Evolutionary conservation across 2,797 vertebrate species (phyloP), one percentile per base, ranked within the genome.

Genomic region (Diplodus sargus): DNA sequence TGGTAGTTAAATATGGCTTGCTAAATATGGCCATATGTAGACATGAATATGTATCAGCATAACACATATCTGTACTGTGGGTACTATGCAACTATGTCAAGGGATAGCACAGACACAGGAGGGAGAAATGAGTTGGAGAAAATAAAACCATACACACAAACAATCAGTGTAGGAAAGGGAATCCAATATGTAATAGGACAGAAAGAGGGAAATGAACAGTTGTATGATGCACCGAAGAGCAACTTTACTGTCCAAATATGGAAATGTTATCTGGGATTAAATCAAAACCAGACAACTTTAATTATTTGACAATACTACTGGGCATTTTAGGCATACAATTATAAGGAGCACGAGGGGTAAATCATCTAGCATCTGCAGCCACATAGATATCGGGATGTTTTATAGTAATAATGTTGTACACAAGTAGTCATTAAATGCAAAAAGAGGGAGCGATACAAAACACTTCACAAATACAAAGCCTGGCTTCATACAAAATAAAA

Each of bases 11-110:
- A 74, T 69, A 43, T 67, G 34, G 13, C 43, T 74, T 6, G 51
- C 53, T 65, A 58, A 71, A 61, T 73, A 76, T 48, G 43, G 18
- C 47, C n/a, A 57, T 59, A 48, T 77, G 52, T 48, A 72, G 51
- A 76, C 4, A 76, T 81, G 45, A 70, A 83, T 70, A 78, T 81
- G 56, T 18, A 76, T 63, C 47, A 73, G 22, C 17, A 47, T 43
- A 48, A 57, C 4, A 59, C 28, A 13, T 53, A 58, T 68, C 28
- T 77, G 48, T 58, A 42, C 18, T 43, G 3, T 72, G 57, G 39
- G 16, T 18, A 25, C 22, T 42, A 28, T 70, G 25, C 57, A 43
- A n/a, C 7, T 49, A 39, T 15, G 16, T 53, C 47, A 70, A 53
- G 30, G 51, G 48, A 43, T 65, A 52, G 22, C 64, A 15, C 28